Evolutionary conservation across 2,888 invertebrate species (phyloP), one percentile per base, ranked within the genome.

Genomic region (Cartodere bifasciata): DNA sequence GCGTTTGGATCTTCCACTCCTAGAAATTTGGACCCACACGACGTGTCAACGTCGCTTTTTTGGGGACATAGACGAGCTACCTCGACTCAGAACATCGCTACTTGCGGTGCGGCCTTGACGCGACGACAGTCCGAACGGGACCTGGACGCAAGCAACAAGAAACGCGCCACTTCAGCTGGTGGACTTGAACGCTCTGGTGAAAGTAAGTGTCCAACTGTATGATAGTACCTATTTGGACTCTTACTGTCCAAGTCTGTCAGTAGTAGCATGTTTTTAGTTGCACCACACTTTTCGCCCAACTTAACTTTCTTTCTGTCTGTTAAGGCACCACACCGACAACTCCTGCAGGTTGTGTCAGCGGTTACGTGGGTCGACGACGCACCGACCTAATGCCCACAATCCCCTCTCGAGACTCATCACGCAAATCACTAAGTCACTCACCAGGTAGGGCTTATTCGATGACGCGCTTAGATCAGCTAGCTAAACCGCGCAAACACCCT

Each of bases 1-100:
- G 90, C 88, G 32, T 90, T 90, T 63, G 90, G 90, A 36, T 88
- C 87, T 48, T 88, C 87, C 44, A 90, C 87, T 39, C 88, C 90
- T 39, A 70, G 90, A 40, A 74, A 86, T 65, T 66, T 86, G 49
- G 85, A 86, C 56, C 83, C 85, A 32, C 72, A 77, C 38, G 85
- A 86, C 56, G 75, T 80, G 44, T 75, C 75, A 34, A 74, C 78
- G 42, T 72, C 76, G 51, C n/a, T n/a, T n/a, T 86, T 80, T 68
- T 87, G 85, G 86, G 81, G 83, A 43, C 78, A 83, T 56, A 73
- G 87, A 61, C 76, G 86, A 61, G 86, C 87, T 47, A 86, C 87
- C 53, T 87, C 87, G 53, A 87, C 85, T 45, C 83, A 83, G 53
- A 87, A 87, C 66, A 85, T 87, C 63, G 83, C 83, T 70, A 60